Evolutionary conservation across 2,888 invertebrate genomes (phyloP), one percentile per base, ranked within the genome.

Genomic region (Pinctada fucata): DNA sequence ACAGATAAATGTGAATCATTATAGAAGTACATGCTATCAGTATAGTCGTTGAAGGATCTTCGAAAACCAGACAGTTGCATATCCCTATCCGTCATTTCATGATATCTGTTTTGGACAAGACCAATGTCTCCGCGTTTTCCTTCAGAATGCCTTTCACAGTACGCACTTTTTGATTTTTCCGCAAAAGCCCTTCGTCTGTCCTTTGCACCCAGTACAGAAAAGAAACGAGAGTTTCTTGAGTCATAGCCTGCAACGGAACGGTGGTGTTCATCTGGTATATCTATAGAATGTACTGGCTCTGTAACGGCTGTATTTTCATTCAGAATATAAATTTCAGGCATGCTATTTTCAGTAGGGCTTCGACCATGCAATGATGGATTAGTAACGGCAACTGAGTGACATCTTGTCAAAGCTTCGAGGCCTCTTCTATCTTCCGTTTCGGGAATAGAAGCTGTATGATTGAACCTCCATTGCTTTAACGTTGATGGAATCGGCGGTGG

Each of bases 151-250:
- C 31, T 31, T 31, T 31, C 31, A 31, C 31, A 31, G 31, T 31
- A 31, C 31, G 31, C 31, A 13, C 47, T 74, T 16, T 74, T 64
- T 6, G 51, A 63, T 64, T 78, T 78, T 8, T 49, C 31, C 13
- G 79, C 79, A 67, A 79, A 79, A 13, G 58, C 67, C 50, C 70
- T 47, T 48, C 79, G 47, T 67, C 72, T 79, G 2, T 51, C 63
- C 3, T 45, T 6, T 2, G 67, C 79, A 49, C 72, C 75, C 2
- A 70, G 58, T 10, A 13, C 6, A 58, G 6, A 51, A 47, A 68
- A 31, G 31, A 68, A 6, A 68, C 16, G 68, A 45, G 6, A 13
- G 16, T 66, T 31, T 58, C 13, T 58, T 31, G 31, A 31, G 31
- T 31, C 31, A 31, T 31, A 31, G 31, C 31, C 31, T 10, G 58